Conservation (phyloP, 2,797 vertebrate species). For the Channa striata region DNA sequence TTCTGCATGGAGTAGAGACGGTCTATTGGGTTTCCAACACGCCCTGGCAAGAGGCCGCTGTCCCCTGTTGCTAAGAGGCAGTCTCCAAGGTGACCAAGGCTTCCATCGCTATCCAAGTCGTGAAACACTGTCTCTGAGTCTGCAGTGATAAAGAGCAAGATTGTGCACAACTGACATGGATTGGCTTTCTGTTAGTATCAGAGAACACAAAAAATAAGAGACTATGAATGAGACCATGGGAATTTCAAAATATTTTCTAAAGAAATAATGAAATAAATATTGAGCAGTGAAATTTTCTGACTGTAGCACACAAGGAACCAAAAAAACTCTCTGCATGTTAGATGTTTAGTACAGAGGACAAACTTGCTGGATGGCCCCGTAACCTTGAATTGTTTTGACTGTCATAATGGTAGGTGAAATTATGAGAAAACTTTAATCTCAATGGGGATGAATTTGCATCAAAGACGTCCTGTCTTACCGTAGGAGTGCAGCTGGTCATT, state of each 20-base stretch:
- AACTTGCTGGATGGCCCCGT: not conserved
- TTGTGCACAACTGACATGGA: not conserved
- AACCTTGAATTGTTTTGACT: constrained; percentile 5
- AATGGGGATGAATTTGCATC: not conserved
- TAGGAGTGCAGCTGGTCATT: constrained; percentile 91
- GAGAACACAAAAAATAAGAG: not conserved
- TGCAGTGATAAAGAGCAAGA: constrained; percentile 56
- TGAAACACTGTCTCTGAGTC: constrained; percentile 93
- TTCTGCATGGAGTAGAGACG: constrained; percentile 96
- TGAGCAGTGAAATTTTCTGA: not conserved
- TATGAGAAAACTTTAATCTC: not conserved
- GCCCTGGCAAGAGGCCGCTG: constrained; percentile 84
- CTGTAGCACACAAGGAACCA: not conserved
- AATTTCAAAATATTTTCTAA: not conserved
- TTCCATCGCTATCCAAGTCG: constrained; percentile 90
- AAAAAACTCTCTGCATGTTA: not conserved
- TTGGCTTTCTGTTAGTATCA: not conserved
- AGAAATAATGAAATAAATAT: not conserved
- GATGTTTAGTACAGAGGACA: not conserved
- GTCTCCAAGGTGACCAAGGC: constrained; percentile 90
- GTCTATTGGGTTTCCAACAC: constrained; percentile 92
- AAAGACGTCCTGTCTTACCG: constrained; percentile 77
- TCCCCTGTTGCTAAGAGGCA: constrained; percentile 89
- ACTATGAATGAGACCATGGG: not conserved
- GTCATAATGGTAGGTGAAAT: not conserved